Evolutionary conservation across 2,888 invertebrate species (phyloP), one percentile per base, ranked within the genome.

Genomic region (Celastrina argiolus): DNA sequence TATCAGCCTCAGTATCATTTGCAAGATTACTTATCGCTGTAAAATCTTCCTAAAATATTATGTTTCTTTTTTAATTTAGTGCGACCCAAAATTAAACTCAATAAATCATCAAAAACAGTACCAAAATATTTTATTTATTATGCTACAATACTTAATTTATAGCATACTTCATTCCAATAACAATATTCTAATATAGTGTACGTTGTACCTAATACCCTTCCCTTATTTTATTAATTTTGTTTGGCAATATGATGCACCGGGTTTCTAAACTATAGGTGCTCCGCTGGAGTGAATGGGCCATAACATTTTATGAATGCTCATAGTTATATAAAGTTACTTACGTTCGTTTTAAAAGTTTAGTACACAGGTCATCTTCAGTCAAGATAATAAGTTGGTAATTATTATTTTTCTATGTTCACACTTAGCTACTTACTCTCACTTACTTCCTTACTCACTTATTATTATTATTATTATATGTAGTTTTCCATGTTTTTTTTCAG

Each of bases 191-290:
- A 45, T 63, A 63, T 22, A n/a, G 28, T 42, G 16, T 5, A 58
- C 14, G n/a, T n/a, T 41, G 31, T 36, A 28, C 51, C 22, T 45
- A 39, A 56, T 64, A 64, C 45, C n/a, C 41, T 65, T 80, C 80
- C 76, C 74, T 75, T 77, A 75, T 81, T 81, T 82, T 87, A 86
- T 85, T 87, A 85, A 86, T 84, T 85, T 87, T 84, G 79, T 80
- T 83, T 76, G 77, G 86, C 87, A 84, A 87, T 87, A 85, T 84
- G 84, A 84, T 85, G 85, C 87, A 85, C 82, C 83, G 82, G 87
- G 79, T 82, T 77, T 85, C 82, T 80, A 80, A 85, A 83, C 83
- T 83, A 84, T 83, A 78, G 78, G 81, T 78, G 78, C 79, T 81
- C 80, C 78, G 80, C 79, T 80, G 83, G 81, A 82, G 83, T 82